Evolutionary conservation across 2,888 invertebrate genomes (phyloP), one percentile per base, ranked within the genome.

Genomic region (Ceraclea dissimilis): DNA sequence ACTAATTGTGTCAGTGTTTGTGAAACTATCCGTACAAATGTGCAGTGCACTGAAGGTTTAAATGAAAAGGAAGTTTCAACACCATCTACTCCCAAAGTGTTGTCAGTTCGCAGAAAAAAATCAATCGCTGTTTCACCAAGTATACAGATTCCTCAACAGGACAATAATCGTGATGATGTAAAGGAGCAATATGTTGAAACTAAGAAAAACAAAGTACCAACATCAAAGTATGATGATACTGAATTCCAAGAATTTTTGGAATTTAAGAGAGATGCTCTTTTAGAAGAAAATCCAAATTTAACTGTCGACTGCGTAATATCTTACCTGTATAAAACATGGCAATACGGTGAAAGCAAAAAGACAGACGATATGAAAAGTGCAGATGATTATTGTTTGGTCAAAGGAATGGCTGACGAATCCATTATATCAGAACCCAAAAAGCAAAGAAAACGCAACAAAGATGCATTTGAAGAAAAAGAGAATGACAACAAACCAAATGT

Each of bases 281-380:
- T 75, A 51, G 76, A 78, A 49, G 72, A 78, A 60, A 71, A 79
- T 65, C 78, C 80, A 1, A 70, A 79, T 46, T 67, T 79, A 8
- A 69, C 70, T 0, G 69, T 71, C 44, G 68, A 71, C 0, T 76
- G 79, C 63, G 70, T 79, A 6, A 67, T 70, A 33, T 65, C 65
- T 8, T 79, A 79, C 65, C 67, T 80, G 44, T 71, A 72, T 44
- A 76, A 79, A 63, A 73, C 74, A 4, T 80, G 79, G 79, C 63
- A 70, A 21, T 75, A 74, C 26, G 70, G 72, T 62, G 71, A 74
- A 49, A 71, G 66, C 52, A 67, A 67, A 53, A 76, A 72, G 61
- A 65, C 69, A 18, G 71, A 71, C 22, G 66, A 66, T 11, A 61
- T 21, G 65, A 65, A 60, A 61, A 64, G 56, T 49, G 61, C 22